phyloP scores from a whole-genome alignment of 2,797 vertebrate genomes.

The Pseudotriccus pelzelni region DNA sequence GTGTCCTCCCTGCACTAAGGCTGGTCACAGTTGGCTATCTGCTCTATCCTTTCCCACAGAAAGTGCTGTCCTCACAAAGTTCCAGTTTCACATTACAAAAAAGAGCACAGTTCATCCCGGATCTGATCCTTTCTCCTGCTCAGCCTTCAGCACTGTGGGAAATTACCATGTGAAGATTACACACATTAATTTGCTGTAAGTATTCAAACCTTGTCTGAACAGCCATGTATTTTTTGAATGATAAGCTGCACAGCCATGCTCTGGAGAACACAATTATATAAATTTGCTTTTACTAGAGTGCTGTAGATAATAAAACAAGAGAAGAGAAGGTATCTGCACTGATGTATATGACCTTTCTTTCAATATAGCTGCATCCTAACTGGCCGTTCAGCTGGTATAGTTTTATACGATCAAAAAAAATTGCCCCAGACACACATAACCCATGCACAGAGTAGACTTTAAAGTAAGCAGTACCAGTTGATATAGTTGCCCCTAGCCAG shows the following conservation, averaged over 20 bases:
- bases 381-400: rapidly evolving
- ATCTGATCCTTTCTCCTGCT: not conserved
- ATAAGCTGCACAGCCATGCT: not conserved
- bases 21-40: not conserved
- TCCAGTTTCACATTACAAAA: not conserved
- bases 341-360: not conserved
- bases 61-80: slow-evolving; percentile 1
- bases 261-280: not conserved
- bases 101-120: not conserved
- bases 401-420: not conserved
- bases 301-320: not conserved
- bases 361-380: not conserved
- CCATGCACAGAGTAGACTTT: not conserved
- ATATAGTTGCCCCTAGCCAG: not conserved
- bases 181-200: not conserved
- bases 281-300: not conserved
- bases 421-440: not conserved
- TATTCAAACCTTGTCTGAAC: rapidly evolving
- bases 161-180: not conserved
- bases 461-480: not conserved
- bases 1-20: not conserved
- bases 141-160: not conserved
- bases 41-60: not conserved
- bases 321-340: not conserved
- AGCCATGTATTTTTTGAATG: not conserved